Percentiles rank a stretch among this genome's conserved stretches.
Evolutionary conservation across 2,797 vertebrate species (phyloP).

Genomic region (Helicolenus hilgendorfi): DNA sequence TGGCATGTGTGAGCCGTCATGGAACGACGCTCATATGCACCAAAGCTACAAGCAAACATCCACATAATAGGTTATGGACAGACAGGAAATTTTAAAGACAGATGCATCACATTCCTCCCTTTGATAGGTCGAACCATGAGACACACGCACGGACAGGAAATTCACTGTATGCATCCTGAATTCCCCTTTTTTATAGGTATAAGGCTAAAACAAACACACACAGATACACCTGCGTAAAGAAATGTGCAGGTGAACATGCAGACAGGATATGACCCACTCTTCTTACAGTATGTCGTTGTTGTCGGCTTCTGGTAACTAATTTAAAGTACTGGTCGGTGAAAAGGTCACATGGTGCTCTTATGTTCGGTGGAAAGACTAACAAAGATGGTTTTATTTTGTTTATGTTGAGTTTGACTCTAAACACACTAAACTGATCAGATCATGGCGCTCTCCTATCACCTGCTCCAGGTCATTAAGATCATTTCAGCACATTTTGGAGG

Average conservation of each 20-base stretch:
- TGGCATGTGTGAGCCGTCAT: background rate
- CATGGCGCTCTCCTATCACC: too few species aligned
- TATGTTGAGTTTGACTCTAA: too few species aligned
- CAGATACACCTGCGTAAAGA: conserved; percentile 29
- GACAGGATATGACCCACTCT: conserved; percentile 61
- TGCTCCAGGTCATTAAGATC: too few species aligned
- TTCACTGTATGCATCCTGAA: conserved; percentile 29
- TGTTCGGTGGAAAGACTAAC: background rate
- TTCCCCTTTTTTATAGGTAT: conserved; percentile 14
- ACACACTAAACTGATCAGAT: too few species aligned
- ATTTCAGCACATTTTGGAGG: too few species aligned
- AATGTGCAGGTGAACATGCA: conserved; percentile 39
- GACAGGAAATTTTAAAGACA: conserved; percentile 39
- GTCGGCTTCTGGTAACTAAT: background rate
- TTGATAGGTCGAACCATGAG: background rate
- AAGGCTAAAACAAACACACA: conserved; percentile 57
- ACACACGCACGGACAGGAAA: conserved; percentile 45
- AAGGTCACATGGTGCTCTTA: background rate
- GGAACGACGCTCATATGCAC: background rate
- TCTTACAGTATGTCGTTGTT: background rate
- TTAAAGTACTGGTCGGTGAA: background rate
- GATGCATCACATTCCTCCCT: conserved; percentile 33
- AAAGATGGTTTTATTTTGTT: too few species aligned
- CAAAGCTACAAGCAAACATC: background rate
- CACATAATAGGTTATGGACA: background rate